Evolutionary conservation across 1,140 invertebrate species (phyloP), one percentile per base, ranked within the genome.

Genomic region (Gyrodactylus bullatarudis): DNA sequence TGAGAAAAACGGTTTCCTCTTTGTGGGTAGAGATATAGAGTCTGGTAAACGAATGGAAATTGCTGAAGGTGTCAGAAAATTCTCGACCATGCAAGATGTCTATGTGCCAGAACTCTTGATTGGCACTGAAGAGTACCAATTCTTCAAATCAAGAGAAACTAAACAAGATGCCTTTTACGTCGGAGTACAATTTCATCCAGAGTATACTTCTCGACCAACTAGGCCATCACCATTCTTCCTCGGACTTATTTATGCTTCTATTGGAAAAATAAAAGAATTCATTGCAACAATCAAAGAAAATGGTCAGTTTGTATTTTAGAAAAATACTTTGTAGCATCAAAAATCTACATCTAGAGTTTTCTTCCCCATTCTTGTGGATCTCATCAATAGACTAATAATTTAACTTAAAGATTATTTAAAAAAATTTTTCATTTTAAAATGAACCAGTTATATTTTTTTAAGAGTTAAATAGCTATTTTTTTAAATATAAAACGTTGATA

Each of bases 131-230:
- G 34, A 54, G 34, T 19, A 16, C 75, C 1, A 1, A 69, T 19
- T 22, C 68, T 74, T 77, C 79, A 20, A 75, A 82, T 83, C 83
- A 8, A 16, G 8, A 16, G 8, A 8, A 54, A 8, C 8, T n/a
- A 54, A 54, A n/a, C 34, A 54, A 75, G 92, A 98, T 82, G 87
- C 87, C 0, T 99, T 89, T 79, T 99, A 88, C 81, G 88, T 95
- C 20, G 89, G 87, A 0, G 91, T 91, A 0, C 95, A 98, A 80
- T 99, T 88, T 80, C 94, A 98, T 81, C 94, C 94, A 0, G 94
- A 98, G 80, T 99, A 97, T 80, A 83, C 95, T 21, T 93, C 89
- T 0, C 84, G 92, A 0, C 93, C 94, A 0, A 80, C 95, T 72
- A 87, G 87, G 75, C 92, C 94, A 0, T 94, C 90, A 26, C 89